Base-by-base conservation (phyloP, 2,113 vertebrate genomes). In the Oryzias melastigma region DNA sequence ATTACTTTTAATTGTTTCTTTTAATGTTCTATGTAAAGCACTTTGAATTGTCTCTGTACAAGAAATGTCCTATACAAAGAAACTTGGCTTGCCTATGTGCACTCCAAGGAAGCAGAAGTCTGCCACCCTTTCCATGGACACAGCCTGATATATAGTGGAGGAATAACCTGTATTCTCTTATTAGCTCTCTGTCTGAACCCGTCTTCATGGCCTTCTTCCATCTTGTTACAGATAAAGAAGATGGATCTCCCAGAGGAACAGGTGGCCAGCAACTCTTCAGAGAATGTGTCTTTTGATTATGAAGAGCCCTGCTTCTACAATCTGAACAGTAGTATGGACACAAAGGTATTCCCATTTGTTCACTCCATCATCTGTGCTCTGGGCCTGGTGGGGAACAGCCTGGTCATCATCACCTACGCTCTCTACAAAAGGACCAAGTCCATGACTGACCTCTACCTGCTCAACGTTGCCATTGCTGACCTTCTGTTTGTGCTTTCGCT, bases 391-490 rank as follows among this genome's bases (percentile, higher is more conserved):
- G 96, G 96, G 1, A 98, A 98, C 70, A 15, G 81, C 1, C 88
- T 98, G 62, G 95, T 98, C 14, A 92, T 96, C 65, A 14, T 92
- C 40, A 97, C 95, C 55, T 96, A 95, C 2, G 85, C 91, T 40
- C 89, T 90, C 5, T 96, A 96, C 16, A 95, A 94, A 84, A 91
- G 81, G 67, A 55, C 89, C 62, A 94, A 92, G 72, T 96, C 94
- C 22, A 95, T 98, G 94, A 98, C 96, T 0, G 96, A 98, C 1
- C 85, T 98, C 0, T 98, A 92, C 66, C 92, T 98, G 62, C 69
- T 97, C 40, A 95, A 98, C 53, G 94, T 98, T 83, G 96, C 96
- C 55, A 64, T 97, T 0, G 93, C 94, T 0, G 96, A 98, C 84
- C 87, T 96, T 41, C 77, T 98, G 0, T 95, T 96, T 1, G 93